Base-by-base conservation (phyloP, 2,797 vertebrate species). In the Hydrolagus colliei region DNA sequence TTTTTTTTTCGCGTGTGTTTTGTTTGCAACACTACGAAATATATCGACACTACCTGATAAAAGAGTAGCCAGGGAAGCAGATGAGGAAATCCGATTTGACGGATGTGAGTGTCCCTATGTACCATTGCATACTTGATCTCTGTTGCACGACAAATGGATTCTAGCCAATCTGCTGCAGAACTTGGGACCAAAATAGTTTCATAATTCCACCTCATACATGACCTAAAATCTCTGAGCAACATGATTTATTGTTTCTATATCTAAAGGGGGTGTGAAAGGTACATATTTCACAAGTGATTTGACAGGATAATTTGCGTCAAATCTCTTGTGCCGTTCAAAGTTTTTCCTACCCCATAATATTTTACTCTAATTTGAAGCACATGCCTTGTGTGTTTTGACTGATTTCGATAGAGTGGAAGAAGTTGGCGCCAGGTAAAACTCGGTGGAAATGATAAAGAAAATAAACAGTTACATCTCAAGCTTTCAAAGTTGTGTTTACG, bases 31-130 rank as follows among this genome's bases (percentile, higher is more conserved):
- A 16, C 63, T 41, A 20, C 74, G 52, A 52, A 52, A 76, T 75
- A 75, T 75, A 59, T 76, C 65, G 62, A 80, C 68, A 68, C 16
- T 82, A 84, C 65, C 32, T 32, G n/a, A 5, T 80, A 67, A 27
- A 27, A 27, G 63, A 16, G 41, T 3, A 71, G 79, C 9, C 71
- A 27, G 1, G 65, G 65, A 35, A 84, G 9, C 32, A 52, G 65
- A 41, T n/a, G n/a, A 71, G 3, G 41, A 35, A 63, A 71, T 20
- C 65, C 68, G 79, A 27, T 52, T 6, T 68, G 79, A 84, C n/a
- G n/a, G n/a, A n/a, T n/a, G n/a, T n/a, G n/a, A n/a, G n/a, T n/a
- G n/a, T n/a, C n/a, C n/a, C n/a, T n/a, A n/a, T n/a, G n/a, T 84
- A 68, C 2, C 32, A 71, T 71, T 71, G 41, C n/a, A 84, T 84